These are phyloP conservation scores for Anastrepha obliqua DNA, from an alignment of 1,140 invertebrate species.

Conservation along the genomic window DNA sequence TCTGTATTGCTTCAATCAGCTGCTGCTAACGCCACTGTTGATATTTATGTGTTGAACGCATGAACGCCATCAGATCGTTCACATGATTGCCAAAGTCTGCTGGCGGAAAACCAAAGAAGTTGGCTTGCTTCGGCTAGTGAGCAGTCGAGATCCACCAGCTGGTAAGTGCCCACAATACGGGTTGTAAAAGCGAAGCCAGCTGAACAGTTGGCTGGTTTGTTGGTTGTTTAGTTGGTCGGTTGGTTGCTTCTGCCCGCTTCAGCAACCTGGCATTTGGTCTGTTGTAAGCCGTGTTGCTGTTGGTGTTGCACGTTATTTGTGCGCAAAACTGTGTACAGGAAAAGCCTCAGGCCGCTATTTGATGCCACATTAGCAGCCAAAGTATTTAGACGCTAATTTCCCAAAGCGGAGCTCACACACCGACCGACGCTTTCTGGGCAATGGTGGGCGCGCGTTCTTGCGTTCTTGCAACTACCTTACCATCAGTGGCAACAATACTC, in stretches of 20 bases:
- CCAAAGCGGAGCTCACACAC: background rate
- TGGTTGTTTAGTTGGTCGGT: background rate
- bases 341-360: constrained; percentile 5
- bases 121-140: background rate
- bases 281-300: background rate
- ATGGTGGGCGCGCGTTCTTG: background rate
- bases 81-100: background rate
- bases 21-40: background rate
- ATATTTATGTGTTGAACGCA: background rate
- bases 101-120: background rate
- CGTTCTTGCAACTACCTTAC: background rate
- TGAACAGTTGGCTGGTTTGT: too few relatives aligned
- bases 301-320: background rate
- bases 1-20: background rate
- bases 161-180: background rate
- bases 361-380: constrained; percentile 32
- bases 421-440: background rate
- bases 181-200: background rate
- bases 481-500: too few relatives aligned
- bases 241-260: background rate
- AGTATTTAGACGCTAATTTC: constrained; percentile 44
- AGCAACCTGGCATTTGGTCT: too few relatives aligned
- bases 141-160: background rate
- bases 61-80: too few relatives aligned
- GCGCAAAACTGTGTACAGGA: constrained; percentile 18